These are phyloP conservation scores for Ctenopoma kingsleyae DNA, from an alignment of 2,797 vertebrate genomes.

Conservation along the genomic window DNA sequence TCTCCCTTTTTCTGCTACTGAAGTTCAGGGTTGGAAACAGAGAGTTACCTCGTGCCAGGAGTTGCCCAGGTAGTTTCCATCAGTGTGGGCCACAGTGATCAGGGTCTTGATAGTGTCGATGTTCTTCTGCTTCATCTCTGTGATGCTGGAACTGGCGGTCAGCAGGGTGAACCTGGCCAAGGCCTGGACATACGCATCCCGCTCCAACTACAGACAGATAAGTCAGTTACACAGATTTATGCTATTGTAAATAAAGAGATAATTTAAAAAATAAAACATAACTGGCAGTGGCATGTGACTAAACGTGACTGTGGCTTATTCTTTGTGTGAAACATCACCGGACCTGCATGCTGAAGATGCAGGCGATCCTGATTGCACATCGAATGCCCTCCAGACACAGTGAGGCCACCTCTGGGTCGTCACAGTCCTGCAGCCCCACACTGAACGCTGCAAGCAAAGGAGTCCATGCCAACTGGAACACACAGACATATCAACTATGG, in stretches of 20 bases:
- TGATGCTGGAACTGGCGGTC: constrained; percentile 97
- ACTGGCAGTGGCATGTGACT: neutral
- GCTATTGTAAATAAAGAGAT: neutral
- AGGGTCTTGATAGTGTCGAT: constrained; percentile 98
- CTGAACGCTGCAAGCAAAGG: constrained; percentile 95
- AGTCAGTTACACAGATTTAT: neutral
- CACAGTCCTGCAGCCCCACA: constrained; percentile 96
- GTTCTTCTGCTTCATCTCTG: constrained; percentile 99
- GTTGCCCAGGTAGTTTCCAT: constrained; percentile 96
- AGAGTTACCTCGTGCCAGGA: constrained; percentile 94
- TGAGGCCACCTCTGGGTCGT: constrained; percentile 94
- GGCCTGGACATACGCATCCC: constrained; percentile 96
- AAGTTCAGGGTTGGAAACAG: neutral
- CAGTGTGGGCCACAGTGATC: constrained; percentile 96
- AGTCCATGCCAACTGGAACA: constrained; percentile 93
- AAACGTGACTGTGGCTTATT: neutral
- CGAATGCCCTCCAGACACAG: constrained; percentile 96
- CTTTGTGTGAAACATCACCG: constrained; percentile 25
- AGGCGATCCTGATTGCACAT: constrained; percentile 94
- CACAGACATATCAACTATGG: neutral
- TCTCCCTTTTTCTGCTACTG: neutral
- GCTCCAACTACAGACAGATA: constrained; percentile 86
- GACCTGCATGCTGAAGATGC: constrained; percentile 98
- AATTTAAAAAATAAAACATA: neutral
- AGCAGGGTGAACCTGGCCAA: constrained; percentile 95